A percentile compares a stretch with the other conserved stretches of the same genome.
phyloP scores from a whole-genome alignment of 2,797 vertebrate species.

The Neosilurus mollespiculum region DNA sequence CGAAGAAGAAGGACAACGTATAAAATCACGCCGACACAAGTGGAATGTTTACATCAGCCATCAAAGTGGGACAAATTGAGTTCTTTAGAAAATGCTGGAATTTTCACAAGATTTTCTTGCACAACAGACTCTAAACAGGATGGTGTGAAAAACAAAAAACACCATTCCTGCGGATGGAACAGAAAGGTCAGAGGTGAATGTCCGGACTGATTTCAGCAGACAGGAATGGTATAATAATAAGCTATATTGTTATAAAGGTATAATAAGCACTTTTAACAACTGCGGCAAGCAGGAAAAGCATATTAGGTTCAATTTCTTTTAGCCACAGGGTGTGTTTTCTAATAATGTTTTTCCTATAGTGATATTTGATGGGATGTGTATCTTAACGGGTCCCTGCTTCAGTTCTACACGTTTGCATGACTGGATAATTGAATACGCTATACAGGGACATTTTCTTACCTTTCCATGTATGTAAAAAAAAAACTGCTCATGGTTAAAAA shows the following conservation, averaged over 20 bases:
- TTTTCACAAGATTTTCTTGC: background rate
- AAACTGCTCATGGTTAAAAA: no score
- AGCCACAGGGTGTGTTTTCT: background rate
- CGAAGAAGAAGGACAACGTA: background rate
- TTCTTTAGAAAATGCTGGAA: background rate
- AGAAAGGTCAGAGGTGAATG: background rate
- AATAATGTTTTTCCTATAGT: no score
- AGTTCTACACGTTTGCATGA: background rate
- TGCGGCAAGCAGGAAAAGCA: background rate
- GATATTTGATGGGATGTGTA: background rate
- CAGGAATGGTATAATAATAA: background rate
- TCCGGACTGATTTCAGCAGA: background rate
- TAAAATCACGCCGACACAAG: background rate
- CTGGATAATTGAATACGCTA: background rate
- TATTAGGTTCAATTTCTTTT: background rate
- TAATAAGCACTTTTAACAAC: background rate
- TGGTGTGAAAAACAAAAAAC: background rate
- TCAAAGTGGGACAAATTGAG: background rate
- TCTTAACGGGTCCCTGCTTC: background rate
- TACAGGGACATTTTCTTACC: no score
- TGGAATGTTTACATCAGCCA: background rate
- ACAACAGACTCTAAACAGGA: background rate
- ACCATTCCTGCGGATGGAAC: background rate
- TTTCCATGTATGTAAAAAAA: no score
- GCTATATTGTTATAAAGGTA: no score